Base-by-base conservation (phyloP, 1,140 invertebrate species). In the Heterodera carotae region DNA sequence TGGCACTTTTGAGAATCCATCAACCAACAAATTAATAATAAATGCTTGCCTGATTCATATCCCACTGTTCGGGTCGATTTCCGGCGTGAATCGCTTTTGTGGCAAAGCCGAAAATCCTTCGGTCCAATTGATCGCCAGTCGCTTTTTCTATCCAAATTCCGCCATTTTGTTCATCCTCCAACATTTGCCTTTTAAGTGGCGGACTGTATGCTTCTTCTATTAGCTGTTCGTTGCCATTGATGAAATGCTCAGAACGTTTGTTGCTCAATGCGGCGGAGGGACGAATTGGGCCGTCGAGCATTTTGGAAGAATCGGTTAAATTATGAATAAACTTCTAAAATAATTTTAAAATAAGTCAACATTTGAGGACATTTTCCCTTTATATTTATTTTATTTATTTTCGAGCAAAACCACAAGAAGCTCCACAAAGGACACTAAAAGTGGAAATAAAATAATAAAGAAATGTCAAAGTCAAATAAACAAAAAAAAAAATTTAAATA, bases 21-120 rank as follows among this genome's bases (percentile, higher is more conserved):
- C 25, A 68, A 75, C 12, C 39, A 18, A 75, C 72, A 27, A 34
- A 67, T 67, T 69, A 43, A 75, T 34, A 25, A 2, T 7, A 39
- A 56, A 77, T 34, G 48, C 78, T 34, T 79, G 78, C 78, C 56
- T 79, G 78, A 33, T 79, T 81, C 78, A 79, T 79, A 29, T 79
- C 78, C 78, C 78, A 79, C 27, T 43, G 43, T 62, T 79, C 80
- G 10, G 78, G 78, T 12, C 29, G 67, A 60, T 67, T 53, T 8
- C 78, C 78, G 18, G 69, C 79, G 48, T 79, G 78, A 43, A 79
- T 79, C 1, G 78, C 78, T 12, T 25, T 27, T 18, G 78, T 79
- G n/a, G 68, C 80, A 59, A 79, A 79, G 1, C 79, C 78, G 18
- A 36, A 8, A 18, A 36, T 29, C 31, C 22, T 77, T 31, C 48